These are phyloP conservation scores for Rotaria macrura DNA, from an alignment of 2,888 invertebrate genomes.

Conservation along the genomic window DNA sequence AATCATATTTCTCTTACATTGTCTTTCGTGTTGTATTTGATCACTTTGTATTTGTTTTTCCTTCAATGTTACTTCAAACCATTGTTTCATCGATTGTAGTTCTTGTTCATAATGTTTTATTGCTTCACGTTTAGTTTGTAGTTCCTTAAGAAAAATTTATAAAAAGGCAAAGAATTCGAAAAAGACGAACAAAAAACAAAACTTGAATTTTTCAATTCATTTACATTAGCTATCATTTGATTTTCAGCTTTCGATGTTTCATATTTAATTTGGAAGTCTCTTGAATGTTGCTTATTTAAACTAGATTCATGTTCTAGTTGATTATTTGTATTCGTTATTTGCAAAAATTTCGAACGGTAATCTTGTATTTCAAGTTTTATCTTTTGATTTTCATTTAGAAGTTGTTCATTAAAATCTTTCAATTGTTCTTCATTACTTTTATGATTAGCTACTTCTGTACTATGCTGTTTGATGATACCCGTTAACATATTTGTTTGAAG, in stretches of 20 bases:
- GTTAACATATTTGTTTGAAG: constrained; percentile 12
- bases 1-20: background rate
- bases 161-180: background rate
- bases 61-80: background rate
- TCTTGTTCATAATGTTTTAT: background rate
- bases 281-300: background rate
- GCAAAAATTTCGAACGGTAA: background rate
- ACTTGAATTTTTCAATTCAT: too few relatives aligned
- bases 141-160: background rate
- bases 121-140: background rate
- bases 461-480: constrained; percentile 11
- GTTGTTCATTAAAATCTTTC: background rate
- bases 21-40: background rate
- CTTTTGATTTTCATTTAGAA: background rate
- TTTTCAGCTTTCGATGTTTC: background rate
- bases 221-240: background rate
- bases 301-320: background rate
- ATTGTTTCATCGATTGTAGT: background rate
- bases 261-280: background rate
- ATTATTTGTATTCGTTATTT: background rate
- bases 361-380: background rate
- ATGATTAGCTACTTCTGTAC: background rate
- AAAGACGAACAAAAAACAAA: too few relatives aligned
- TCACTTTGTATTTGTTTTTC: constrained; percentile 5
- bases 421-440: background rate